Percentiles rank a stretch among this genome's conserved stretches.
Conservation (phyloP, 2,797 vertebrate species). For the Muscicapa striata region DNA sequence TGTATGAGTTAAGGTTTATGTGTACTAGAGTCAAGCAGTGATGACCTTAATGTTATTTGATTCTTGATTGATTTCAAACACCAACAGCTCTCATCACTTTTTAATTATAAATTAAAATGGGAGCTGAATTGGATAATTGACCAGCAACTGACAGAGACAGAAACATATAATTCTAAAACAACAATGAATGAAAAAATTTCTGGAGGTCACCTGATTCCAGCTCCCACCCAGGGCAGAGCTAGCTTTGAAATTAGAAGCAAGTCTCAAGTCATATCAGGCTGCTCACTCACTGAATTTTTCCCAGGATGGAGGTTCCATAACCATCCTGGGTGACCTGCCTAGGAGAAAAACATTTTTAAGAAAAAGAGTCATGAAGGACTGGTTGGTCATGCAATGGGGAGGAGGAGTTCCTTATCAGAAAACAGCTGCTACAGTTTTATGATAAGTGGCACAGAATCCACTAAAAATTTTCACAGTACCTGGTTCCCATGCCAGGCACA, state of each 20-base stretch:
- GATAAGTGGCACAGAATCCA: neutral
- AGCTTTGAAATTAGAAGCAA: neutral
- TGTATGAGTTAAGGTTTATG: neutral
- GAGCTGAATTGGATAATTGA: neutral
- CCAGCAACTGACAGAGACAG: neutral
- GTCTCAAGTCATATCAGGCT: rapidly evolving
- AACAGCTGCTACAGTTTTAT: neutral
- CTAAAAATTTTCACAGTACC: neutral
- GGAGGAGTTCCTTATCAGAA: neutral
- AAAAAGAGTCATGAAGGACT: neutral
- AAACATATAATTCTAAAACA: neutral
- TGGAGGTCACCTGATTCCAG: neutral
- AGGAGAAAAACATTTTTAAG: neutral
- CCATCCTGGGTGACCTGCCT: rapidly evolving
- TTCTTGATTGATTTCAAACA: neutral
- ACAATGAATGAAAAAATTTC: neutral
- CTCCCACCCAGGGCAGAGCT: neutral
- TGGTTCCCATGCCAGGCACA: neutral
- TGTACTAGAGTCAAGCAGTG: neutral
- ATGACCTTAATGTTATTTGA: neutral
- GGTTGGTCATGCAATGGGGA: neutral
- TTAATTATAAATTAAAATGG: neutral
- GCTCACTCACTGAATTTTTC: neutral
- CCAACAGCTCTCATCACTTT: neutral
- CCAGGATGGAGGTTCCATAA: neutral